Base-by-base conservation (phyloP, 2,888 invertebrate genomes). In the Sesamia inferens region DNA sequence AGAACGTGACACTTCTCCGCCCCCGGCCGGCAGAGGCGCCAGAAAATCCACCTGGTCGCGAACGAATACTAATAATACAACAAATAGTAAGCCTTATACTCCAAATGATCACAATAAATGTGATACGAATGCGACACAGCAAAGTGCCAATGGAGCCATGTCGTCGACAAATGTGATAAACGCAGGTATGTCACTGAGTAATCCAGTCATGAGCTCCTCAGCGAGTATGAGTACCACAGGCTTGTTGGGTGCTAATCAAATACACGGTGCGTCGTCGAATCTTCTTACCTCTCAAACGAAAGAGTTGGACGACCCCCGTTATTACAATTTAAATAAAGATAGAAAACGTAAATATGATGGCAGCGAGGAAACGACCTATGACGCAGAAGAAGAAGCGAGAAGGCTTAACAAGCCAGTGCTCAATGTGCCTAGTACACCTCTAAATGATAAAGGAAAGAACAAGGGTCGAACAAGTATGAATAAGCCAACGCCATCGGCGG, bases 1-100 rank as follows among this genome's bases (percentile, higher is more conserved):
- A 83, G 98, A 98, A 92, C 97, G 98, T 62, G 98, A 98, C 86
- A 97, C 97, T 63, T 98, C 98, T 81, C 98, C 98, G 39, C 98
- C 98, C 70, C 98, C 98, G 78, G 97, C 97, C 85, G 96, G 97
- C 88, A 96, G 97, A 83, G 97, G 97, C 82, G 97, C 97, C 81
- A 96, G 97, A 87, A 97, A 97, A 90, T 96, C 97, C 44, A 96
- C 97, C 3, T 98, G 97, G 97, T 97, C 97, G 76, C 96, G 97
- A 89, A 93, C 94, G 61, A 93, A 92, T 80, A 93, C 94, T 22
- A 95, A 94, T 90, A 94, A 89, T 86, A 93, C 90, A 82, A 89
- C 93, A 57, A 95, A 93, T 88, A 92, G 91, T 84, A 94, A 95
- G 87, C 90, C 93, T 70, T 94, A 93, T 79, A 88, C 93, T 55